Conservation (phyloP, 2,888 invertebrate genomes). For the Ametastegia equiseti region DNA sequence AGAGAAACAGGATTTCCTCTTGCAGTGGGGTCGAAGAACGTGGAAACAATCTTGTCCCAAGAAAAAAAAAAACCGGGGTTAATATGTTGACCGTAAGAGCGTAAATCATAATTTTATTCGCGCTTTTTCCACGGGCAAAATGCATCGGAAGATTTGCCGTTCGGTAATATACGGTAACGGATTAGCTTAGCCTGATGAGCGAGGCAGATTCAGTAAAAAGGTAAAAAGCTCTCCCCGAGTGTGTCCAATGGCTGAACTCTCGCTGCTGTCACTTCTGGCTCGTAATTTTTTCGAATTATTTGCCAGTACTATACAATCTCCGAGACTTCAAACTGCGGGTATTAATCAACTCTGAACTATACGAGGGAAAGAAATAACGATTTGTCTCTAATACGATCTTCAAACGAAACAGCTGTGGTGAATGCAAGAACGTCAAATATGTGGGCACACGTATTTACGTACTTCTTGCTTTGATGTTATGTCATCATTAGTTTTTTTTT, state of each 20-base stretch:
- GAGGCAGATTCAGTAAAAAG: background rate
- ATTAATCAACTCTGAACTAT: background rate
- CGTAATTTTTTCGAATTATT: background rate
- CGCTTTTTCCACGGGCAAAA: background rate
- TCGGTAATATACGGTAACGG: slow-evolving; percentile 17
- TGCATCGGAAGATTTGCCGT: slow-evolving; percentile 8
- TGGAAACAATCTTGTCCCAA: background rate
- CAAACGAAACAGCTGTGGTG: background rate
- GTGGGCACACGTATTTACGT: background rate
- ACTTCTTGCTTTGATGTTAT: background rate
- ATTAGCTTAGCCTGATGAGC: slow-evolving; percentile 9
- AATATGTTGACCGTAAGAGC: slow-evolving; percentile 13
- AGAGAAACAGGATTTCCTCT: background rate
- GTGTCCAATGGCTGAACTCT: background rate
- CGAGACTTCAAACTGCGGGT: too few species aligned
- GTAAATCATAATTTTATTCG: slow-evolving; percentile 31
- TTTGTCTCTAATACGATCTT: background rate
- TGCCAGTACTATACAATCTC: background rate
- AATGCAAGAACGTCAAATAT: background rate
- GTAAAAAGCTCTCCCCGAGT: background rate
- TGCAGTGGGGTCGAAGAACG: background rate
- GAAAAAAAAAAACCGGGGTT: background rate
- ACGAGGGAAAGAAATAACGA: background rate
- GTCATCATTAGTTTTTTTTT: background rate
- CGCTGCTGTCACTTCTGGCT: background rate